Conservation (phyloP, 2,797 vertebrate species). For the Cossypha heuglini region DNA sequence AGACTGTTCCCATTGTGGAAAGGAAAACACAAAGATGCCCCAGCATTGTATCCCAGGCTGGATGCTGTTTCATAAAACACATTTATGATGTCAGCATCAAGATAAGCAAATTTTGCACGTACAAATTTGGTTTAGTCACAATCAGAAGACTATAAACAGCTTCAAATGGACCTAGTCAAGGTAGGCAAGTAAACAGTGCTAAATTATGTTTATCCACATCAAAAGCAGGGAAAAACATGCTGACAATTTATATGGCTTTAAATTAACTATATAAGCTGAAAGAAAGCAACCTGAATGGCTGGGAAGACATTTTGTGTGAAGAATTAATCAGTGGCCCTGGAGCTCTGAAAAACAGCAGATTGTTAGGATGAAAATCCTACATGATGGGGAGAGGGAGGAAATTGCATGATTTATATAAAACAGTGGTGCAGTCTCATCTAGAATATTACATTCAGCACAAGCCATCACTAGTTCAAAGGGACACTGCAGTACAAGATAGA, state of each 20-base stretch:
- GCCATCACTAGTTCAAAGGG: not conserved
- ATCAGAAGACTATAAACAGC: not conserved
- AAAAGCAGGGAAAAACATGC: not conserved
- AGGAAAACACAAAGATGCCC: not conserved
- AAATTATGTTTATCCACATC: not conserved
- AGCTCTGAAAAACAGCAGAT: not conserved
- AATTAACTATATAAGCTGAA: not conserved
- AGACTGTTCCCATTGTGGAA: not conserved
- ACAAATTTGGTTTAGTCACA: not conserved
- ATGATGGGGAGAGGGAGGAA: not conserved
- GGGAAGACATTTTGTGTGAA: not conserved
- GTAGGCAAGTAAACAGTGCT: not conserved
- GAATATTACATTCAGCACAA: conserved; percentile 5
- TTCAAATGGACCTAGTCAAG: not conserved
- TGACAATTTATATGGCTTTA: not conserved
- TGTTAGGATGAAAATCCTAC: not conserved
- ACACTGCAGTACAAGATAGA: not conserved
- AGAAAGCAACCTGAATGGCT: not conserved
- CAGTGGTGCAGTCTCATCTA: not conserved
- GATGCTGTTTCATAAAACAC: not conserved
- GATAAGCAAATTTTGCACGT: not conserved
- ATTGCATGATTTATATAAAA: not conserved
- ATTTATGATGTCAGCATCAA: not conserved
- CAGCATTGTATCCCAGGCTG: not conserved
- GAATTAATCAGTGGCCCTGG: not conserved